Evolutionary conservation across 2,113 vertebrate genomes (phyloP).

Genomic region (Meriones unguiculatus): DNA sequence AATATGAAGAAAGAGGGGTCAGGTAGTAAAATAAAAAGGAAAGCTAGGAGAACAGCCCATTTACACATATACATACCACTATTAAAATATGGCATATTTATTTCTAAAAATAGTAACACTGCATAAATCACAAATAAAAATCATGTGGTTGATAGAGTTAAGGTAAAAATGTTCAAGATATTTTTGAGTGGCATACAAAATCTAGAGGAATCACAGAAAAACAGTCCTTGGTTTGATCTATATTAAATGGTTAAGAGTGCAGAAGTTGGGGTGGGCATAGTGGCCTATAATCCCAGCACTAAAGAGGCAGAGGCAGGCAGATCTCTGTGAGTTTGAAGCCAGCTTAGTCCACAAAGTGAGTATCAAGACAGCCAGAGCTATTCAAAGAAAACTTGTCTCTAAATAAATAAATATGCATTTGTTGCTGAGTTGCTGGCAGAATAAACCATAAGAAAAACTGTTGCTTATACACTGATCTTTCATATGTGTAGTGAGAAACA

Average conservation of each 20-base stretch:
- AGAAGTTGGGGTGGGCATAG: no score
- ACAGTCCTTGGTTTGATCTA: not conserved
- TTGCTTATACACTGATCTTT: not conserved
- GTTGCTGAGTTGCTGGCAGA: not conserved
- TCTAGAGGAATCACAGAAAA: not conserved
- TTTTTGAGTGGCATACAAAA: not conserved
- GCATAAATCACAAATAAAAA: not conserved
- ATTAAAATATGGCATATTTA: accelerated
- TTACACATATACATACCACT: accelerated
- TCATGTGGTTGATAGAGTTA: not conserved
- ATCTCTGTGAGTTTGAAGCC: no score
- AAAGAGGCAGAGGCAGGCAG: no score
- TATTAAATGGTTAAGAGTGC: not conserved
- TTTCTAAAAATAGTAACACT: not conserved
- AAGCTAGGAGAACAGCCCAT: not conserved
- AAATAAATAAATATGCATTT: no score
- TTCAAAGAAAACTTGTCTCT: no score
- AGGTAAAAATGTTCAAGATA: not conserved
- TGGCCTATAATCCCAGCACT: no score
- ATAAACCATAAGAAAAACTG: not conserved
- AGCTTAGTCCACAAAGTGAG: no score
- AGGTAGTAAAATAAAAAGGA: not conserved
- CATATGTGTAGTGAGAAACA: not conserved
- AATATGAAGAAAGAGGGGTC: not conserved
- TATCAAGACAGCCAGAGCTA: no score